Evolutionary conservation across 2,888 invertebrate species (phyloP), one percentile per base, ranked within the genome.

Genomic region (Hyposoter dolosus): DNA sequence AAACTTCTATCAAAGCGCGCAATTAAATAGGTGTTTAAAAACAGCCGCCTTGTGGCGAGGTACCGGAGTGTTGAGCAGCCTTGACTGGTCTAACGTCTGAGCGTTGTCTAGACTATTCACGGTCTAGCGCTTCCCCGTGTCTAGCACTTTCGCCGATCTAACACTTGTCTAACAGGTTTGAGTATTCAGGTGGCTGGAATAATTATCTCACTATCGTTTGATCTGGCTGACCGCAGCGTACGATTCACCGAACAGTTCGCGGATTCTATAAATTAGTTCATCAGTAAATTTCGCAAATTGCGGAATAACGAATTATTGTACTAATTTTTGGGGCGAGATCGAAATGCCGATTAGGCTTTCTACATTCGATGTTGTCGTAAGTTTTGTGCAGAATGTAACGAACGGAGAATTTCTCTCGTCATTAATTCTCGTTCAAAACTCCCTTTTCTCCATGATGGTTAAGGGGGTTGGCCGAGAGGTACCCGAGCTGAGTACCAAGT

Each of bases 401-500:
- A 65, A 15, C 2, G 35, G 53, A 72, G 50, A 40, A 53, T 50
- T 47, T 63, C 80, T 56, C 17, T 50, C 56, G 83, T 84, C 87
- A 87, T 88, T 88, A 86, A 87, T 87, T 76, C 83, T 87, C 74
- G 63, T 68, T 68, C 66, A 74, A 68, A 65, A 74, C 50, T 65
- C 71, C 65, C 72, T 78, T 40, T 65, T n/a, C 66, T 74, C 56
- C 19, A 60, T 40, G 63, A 40, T 63, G 69, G 80, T 71, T 71
- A 40, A 78, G 40, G 56, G 72, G 71, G 68, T 32, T 56, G 60
- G 60, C 56, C 76, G 84, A 84, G 72, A 82, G 72, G 69, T 83
- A 71, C 82, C 77, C 85, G 86, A 81, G 84, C 77, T 74, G 80
- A 83, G 85, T 78, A 78, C 68, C 80, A 82, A 88, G 90, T 90